These are phyloP conservation scores for Myanophis thanlyinensis DNA, from an alignment of 2,113 vertebrate genomes.

Conservation along the genomic window DNA sequence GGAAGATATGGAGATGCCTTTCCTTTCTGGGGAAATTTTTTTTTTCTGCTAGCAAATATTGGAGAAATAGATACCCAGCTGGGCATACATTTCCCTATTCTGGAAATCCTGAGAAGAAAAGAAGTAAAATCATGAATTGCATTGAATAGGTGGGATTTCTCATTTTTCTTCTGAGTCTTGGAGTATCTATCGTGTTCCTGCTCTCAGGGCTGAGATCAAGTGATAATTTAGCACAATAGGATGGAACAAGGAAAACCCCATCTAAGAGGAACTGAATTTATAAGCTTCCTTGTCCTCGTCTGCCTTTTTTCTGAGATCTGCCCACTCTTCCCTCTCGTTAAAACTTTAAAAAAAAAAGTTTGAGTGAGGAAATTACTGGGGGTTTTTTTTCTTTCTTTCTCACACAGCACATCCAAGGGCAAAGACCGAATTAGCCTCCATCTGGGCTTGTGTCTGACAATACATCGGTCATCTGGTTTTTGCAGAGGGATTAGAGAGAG, in stretches of 20 bases:
- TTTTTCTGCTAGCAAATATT: neutral
- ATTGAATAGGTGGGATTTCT: neutral
- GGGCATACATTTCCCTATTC: too few relatives aligned
- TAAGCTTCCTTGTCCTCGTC: neutral
- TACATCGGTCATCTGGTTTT: neutral
- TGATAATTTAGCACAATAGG: neutral
- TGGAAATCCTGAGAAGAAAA: neutral
- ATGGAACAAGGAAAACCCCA: neutral
- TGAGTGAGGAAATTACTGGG: neutral
- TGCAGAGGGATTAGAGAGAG: neutral
- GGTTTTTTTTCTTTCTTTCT: neutral
- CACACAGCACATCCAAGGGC: neutral
- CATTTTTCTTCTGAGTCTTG: neutral
- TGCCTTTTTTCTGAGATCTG: neutral
- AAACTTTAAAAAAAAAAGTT: too few relatives aligned
- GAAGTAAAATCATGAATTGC: neutral
- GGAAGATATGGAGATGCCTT: too few relatives aligned
- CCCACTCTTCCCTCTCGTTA: neutral
- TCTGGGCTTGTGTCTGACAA: neutral
- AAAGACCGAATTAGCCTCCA: slow-evolving; percentile 3
- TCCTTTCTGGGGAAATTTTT: neutral
- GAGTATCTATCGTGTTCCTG: neutral
- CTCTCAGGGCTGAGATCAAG: neutral
- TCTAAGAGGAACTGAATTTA: neutral
- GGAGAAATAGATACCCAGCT: neutral